Conservation (phyloP, 2,113 vertebrate genomes). For the Stigmatopora nigra region DNA sequence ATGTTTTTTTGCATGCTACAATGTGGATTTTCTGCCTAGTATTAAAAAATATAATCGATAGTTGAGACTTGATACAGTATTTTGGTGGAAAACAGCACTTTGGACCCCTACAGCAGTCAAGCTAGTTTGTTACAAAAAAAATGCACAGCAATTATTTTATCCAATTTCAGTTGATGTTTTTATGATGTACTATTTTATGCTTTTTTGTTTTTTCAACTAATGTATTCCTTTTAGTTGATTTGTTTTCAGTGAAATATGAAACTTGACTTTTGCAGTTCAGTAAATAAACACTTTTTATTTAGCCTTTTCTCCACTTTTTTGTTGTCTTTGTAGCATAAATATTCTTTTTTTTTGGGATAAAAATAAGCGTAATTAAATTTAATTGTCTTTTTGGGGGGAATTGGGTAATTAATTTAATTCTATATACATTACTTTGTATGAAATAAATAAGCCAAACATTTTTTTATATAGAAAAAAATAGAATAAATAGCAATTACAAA, state of each 20-base stretch:
- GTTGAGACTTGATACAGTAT: slow-evolving; percentile 1
- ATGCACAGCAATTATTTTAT: slow-evolving; percentile 37
- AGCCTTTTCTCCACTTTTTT: not conserved
- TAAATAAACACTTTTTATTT: not conserved
- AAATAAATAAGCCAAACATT: not conserved
- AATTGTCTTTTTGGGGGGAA: too few species aligned
- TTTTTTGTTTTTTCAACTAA: not conserved
- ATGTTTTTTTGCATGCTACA: slow-evolving; percentile 45
- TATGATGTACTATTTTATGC: slow-evolving; percentile 12
- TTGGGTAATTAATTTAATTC: too few species aligned
- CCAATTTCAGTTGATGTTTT: slow-evolving; percentile 6
- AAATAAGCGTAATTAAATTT: too few species aligned
- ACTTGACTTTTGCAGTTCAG: slow-evolving; percentile 18
- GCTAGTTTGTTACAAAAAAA: slow-evolving; percentile 25
- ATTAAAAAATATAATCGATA: slow-evolving; percentile 22
- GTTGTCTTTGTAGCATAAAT: not conserved
- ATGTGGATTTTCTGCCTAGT: slow-evolving; percentile 14
- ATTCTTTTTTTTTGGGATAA: too few species aligned
- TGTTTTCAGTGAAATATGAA: slow-evolving; percentile 58
- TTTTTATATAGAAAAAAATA: not conserved
- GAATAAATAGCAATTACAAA: not conserved
- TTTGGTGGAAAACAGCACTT: slow-evolving; percentile 6
- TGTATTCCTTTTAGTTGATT: slow-evolving; percentile 13
- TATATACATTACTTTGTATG: not conserved
- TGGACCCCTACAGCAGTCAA: slow-evolving; percentile 5